Evolutionary conservation across 2,888 invertebrate species (phyloP).

Genomic region (Pollenia angustigena): DNA sequence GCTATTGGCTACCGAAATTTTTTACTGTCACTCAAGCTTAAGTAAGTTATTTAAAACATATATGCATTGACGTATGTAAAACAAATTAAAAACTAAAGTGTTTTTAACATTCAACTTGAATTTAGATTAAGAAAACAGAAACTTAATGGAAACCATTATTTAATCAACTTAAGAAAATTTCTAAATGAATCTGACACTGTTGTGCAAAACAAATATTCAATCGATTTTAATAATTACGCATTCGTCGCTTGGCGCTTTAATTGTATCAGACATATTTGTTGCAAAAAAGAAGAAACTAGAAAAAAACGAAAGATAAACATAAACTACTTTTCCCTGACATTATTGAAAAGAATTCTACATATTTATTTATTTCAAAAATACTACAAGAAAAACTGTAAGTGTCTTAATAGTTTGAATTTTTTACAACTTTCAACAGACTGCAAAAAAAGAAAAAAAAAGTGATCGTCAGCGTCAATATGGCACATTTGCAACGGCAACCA

Average conservation of each 20-base stretch:
- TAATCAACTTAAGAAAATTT: no score
- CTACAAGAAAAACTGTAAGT: conserved; percentile 53
- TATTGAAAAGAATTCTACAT: conserved; percentile 15
- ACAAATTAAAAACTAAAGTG: no score
- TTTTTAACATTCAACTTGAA: no score
- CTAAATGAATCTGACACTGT: not conserved
- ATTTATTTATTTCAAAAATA: conserved; percentile 13
- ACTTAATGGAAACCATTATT: no score
- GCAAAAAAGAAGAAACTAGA: not conserved
- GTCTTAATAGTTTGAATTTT: conserved; percentile 42
- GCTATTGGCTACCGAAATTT: no score
- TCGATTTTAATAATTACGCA: no score
- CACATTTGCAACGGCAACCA: conserved; percentile 57
- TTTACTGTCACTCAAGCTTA: no score
- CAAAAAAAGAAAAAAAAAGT: not conserved
- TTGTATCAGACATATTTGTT: conserved; percentile 1
- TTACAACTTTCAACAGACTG: conserved; percentile 28
- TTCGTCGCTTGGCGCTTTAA: not conserved
- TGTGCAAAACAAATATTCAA: not conserved
- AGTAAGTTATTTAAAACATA: no score
- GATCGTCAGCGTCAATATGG: conserved; percentile 23
- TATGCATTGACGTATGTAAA: no score
- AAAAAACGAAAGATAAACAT: not conserved
- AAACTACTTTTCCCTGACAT: conserved; percentile 14
- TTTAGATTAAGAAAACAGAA: no score